Percentiles rank a stretch among this genome's conserved stretches.
Evolutionary conservation across 2,888 invertebrate genomes (phyloP).

Genomic region (Epinotia ramella): DNA sequence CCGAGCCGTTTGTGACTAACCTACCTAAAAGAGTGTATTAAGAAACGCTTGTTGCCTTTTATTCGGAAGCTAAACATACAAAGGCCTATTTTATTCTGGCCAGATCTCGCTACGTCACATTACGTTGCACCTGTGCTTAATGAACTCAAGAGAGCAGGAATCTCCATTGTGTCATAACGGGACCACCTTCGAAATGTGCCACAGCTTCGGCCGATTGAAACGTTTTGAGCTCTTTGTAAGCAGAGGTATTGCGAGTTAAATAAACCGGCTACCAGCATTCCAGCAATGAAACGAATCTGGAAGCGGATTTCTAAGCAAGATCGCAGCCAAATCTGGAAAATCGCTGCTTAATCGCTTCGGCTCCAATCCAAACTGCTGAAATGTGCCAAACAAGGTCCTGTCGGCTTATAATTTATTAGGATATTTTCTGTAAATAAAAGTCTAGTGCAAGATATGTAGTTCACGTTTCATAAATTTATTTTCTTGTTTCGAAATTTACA

Average conservation of each 20-base stretch:
- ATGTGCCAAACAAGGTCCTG: background rate
- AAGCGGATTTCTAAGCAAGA: conserved; percentile 4
- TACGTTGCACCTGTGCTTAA: conserved; percentile 2
- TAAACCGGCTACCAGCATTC: conserved; percentile 6
- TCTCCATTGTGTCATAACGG: background rate
- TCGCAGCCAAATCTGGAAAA: background rate
- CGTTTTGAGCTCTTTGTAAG: conserved; percentile 1
- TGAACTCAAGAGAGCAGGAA: background rate
- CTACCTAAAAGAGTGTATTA: too few relatives aligned
- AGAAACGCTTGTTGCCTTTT: too few relatives aligned
- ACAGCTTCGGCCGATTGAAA: background rate
- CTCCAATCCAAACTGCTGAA: background rate
- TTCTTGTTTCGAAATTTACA: too few relatives aligned
- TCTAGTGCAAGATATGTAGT: background rate
- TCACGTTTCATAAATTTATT: too few relatives aligned
- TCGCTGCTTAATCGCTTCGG: background rate
- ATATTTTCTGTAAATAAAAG: background rate
- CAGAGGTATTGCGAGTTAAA: conserved; percentile 3
- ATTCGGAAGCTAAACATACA: background rate
- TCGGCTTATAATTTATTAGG: background rate
- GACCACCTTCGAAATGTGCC: background rate
- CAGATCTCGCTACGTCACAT: background rate
- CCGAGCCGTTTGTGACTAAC: too few relatives aligned
- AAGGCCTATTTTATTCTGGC: background rate
- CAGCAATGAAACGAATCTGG: background rate